These are phyloP conservation scores for Apostichopus parvimensis DNA, from an alignment of 35 echinoderm and acorn worm species.

Conservation along the genomic window DNA sequence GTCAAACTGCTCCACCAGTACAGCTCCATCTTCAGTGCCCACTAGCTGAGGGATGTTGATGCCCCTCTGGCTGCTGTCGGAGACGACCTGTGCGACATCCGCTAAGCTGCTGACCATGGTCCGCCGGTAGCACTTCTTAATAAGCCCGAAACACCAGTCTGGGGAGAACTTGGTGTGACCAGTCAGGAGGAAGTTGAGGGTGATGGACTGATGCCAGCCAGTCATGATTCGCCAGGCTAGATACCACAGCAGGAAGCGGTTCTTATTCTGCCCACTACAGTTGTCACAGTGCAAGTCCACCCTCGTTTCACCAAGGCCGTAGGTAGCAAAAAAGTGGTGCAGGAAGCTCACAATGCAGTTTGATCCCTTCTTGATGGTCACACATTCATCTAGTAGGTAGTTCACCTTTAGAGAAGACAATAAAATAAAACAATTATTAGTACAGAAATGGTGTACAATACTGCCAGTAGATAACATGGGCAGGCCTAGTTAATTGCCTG, in stretches of 20 bases:
- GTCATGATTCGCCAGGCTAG: constrained; percentile 23
- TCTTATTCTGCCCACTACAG: constrained; percentile 72
- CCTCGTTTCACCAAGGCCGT: constrained; percentile 36
- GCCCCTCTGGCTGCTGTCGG: neutral
- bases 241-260: constrained; percentile 69
- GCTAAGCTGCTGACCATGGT: constrained; percentile 20
- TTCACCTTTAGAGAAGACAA: constrained; percentile 24
- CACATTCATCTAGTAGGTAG: constrained; percentile 63
- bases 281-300: constrained; percentile 60
- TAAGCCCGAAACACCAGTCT: constrained; percentile 62
- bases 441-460: too few relatives aligned
- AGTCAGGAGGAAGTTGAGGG: constrained; percentile 40
- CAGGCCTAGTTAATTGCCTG: too few relatives aligned
- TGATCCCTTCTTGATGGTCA: constrained; percentile 27
- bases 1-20: constrained; percentile 33
- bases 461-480: too few relatives aligned
- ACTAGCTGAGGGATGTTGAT: constrained; percentile 70
- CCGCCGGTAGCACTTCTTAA: constrained; percentile 48
- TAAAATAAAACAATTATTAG: too few relatives aligned
- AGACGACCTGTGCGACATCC: constrained; percentile 51
- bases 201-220: constrained; percentile 36
- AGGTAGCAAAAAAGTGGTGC: constrained; percentile 45
- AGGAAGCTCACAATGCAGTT: constrained; percentile 31
- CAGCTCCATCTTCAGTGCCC: constrained; percentile 42
- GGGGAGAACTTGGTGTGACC: constrained; percentile 75